Base-by-base conservation (phyloP, 2,797 vertebrate genomes). In the Orientallactaga sibirica region DNA sequence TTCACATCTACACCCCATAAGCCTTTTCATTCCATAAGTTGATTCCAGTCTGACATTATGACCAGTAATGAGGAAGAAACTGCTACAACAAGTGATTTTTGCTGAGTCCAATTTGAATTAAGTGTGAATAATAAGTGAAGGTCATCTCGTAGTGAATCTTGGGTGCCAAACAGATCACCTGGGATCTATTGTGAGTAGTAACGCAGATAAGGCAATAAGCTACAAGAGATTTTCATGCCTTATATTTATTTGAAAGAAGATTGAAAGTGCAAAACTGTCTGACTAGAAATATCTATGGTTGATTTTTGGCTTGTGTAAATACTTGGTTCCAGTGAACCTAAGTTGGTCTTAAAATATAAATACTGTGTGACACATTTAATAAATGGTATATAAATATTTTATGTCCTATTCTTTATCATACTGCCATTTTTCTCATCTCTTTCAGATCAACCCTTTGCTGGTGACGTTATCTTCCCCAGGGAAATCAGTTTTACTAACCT, bases 401-500 rank as follows among this genome's bases (percentile, higher is more conserved):
- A 94, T 76, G 19, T 33, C 61, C 11, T 16, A 0, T 86, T 92
- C 67, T 85, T 91, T 52, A 78, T 87, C 71, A 76, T 87, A 10
- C 82, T 94, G 86, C 94, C 25, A 3, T 6, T 24, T 24, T 1
- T 86, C n/a, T 95, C 86, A 43, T 83, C 93, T 82, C 86, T 96
- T 97, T 22, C 94, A 98, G 98, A 97, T 80, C 97, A 96, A 16
- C 96, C 95, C 2, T 93, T 96, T 20, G 96, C 96, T 66, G 97
- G 98, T 7, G 97, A 98, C 70, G 97, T 98, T 7, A 1, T 98
- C 78, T 97, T 96, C 67, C 92, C 94, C 22, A 73, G 96, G 14
- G 98, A 98, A 95, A 96, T 98, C 94, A 98, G 98, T 92, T 97
- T 98, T 55, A 97, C 95, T 61, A 99, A 99, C 3, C 97, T 99